Base-by-base conservation (phyloP, 1,140 invertebrate genomes). In the Anastatus disparis region DNA sequence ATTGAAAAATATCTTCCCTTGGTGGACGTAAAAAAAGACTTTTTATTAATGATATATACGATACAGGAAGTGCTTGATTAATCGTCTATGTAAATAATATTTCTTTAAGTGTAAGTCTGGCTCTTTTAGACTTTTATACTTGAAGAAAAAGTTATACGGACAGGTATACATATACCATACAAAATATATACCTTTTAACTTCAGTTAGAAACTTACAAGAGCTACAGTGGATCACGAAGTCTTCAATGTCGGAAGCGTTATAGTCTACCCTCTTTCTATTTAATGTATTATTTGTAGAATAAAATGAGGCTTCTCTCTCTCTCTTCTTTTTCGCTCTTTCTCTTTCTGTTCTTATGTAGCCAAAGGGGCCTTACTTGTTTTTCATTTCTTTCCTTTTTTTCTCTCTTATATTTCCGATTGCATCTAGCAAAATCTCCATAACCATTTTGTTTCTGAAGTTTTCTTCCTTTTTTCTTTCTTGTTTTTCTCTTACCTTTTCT, bases 271-370 rank as follows among this genome's bases (percentile, higher is more conserved):
- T n/a, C n/a, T n/a, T 35, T 48, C 42, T 38, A 42, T 48, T 44
- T 35, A 29, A 69, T 62, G 59, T 62, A 69, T 62, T 69, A 69
- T 69, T 69, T 62, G 67, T 55, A 40, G 55, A 69, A 62, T 53
- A 62, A 69, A 62, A 69, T 29, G 55, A 9, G 35, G 12, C 6
- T n/a, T 67, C 10, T n/a, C n/a, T n/a, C 48, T 40, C 35, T n/a
- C 26, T 9, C 22, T 24, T 24, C n/a, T n/a, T 7, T 15, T 17
- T 4, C 20, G 15, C 12, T 10, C 48, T 17, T 24, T n/a, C n/a
- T n/a, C n/a, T n/a, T n/a, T n/a, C n/a, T n/a, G n/a, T n/a, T n/a
- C n/a, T n/a, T n/a, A n/a, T n/a, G n/a, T n/a, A 22, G 63, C 40
- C 53, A 26, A 67, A 46, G 40, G 53, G 53, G 6, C 24, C 24